Evolutionary conservation across 2,888 invertebrate genomes (phyloP).

Genomic region (Crepidodera aurea): DNA sequence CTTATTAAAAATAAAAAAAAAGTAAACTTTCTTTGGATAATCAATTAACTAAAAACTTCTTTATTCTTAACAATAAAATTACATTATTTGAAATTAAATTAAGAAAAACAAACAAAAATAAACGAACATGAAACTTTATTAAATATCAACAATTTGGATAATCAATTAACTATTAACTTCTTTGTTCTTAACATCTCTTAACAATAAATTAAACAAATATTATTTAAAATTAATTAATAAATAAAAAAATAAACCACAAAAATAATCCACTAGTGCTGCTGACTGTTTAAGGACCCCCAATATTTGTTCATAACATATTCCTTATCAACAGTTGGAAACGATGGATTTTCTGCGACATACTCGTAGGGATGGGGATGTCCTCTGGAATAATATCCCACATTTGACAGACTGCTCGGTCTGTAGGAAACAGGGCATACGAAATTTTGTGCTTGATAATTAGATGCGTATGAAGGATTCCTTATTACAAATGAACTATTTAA

Average conservation of each 20-base stretch:
- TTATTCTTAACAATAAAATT: too few species aligned
- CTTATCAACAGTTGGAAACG: slow-evolving; percentile 3
- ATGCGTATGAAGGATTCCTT: not conserved
- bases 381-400: not conserved
- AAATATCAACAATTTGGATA: too few species aligned
- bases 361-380: not conserved
- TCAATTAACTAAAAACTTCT: too few species aligned
- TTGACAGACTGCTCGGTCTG: not conserved
- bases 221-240: not conserved
- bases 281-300: slow-evolving; percentile 12
- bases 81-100: too few species aligned
- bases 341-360: not conserved
- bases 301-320: slow-evolving; percentile 20
- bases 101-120: too few species aligned
- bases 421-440: not conserved
- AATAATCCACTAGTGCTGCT: slow-evolving; percentile 1
- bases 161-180: too few species aligned
- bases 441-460: not conserved
- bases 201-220: not conserved
- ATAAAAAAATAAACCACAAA: slow-evolving; percentile 1
- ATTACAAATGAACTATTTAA: slow-evolving; percentile 11
- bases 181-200: too few species aligned
- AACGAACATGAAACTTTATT: too few species aligned
- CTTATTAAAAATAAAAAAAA: too few species aligned
- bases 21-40: too few species aligned